These are phyloP conservation scores for Toxonevra muliebris DNA, from an alignment of 2,888 invertebrate genomes.

Conservation along the genomic window DNA sequence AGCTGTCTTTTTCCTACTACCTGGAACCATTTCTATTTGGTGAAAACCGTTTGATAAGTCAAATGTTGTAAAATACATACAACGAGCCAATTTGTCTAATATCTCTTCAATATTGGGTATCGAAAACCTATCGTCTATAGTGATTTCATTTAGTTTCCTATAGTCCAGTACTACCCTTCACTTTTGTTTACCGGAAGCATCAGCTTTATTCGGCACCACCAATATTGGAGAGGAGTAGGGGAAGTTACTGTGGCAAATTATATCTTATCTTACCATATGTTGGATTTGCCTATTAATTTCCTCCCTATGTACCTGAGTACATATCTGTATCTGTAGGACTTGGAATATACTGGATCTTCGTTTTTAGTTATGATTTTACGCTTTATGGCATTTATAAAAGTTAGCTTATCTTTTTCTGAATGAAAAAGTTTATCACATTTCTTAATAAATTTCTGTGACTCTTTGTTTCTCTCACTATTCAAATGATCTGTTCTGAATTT, in stretches of 20 bases:
- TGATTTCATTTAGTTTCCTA: constrained; percentile 18
- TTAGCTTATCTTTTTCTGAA: constrained; percentile 2
- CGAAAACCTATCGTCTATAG: not conserved
- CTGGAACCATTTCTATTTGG: constrained; percentile 16
- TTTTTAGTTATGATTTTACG: constrained; percentile 19
- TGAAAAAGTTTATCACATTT: constrained; percentile 50
- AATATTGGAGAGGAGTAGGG: constrained; percentile 11
- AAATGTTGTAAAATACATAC: no score
- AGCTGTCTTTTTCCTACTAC: constrained; percentile 13
- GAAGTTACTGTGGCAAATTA: constrained; percentile 16
- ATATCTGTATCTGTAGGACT: constrained; percentile 21
- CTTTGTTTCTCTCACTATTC: not conserved
- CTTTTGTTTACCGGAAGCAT: constrained; percentile 11
- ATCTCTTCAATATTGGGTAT: constrained; percentile 16
- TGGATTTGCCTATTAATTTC: constrained; percentile 21
- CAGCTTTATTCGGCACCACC: constrained; percentile 18
- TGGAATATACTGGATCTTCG: constrained; percentile 16
- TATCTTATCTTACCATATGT: no score
- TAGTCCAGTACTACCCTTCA: constrained; percentile 21
- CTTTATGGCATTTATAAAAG: constrained; percentile 11
- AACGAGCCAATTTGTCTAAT: no score
- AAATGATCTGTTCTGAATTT: constrained; percentile 3
- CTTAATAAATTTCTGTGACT: not conserved
- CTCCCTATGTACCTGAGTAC: constrained; percentile 17
- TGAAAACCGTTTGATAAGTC: constrained; percentile 30